These are phyloP conservation scores for Campoplex capitator DNA, from an alignment of 2,888 invertebrate species.

Conservation along the genomic window DNA sequence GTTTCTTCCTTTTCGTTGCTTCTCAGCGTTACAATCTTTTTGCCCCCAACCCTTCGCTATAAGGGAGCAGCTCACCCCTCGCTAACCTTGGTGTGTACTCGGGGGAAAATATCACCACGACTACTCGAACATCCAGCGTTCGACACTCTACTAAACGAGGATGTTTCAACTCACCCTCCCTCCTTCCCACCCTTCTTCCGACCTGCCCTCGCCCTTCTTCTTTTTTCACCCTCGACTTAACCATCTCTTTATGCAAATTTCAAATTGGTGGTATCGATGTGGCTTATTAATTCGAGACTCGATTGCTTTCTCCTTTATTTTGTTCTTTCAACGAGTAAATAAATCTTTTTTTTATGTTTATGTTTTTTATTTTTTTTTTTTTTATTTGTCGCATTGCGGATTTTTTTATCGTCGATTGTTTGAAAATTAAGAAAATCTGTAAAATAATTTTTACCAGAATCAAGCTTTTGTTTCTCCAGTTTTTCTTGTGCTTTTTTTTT, in stretches of 20 bases:
- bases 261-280: background rate
- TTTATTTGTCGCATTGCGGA: background rate
- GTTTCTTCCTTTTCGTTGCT: conserved; percentile 23
- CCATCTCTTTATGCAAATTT: conserved; percentile 2
- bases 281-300: background rate
- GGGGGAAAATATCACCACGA: conserved; percentile 30
- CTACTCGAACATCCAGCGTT: conserved; percentile 27
- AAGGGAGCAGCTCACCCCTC: conserved; percentile 31
- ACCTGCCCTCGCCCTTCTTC: background rate
- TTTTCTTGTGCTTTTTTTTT: background rate
- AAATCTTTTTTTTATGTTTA: background rate
- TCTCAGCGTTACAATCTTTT: conserved; percentile 30
- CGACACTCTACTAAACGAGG: conserved; percentile 56
- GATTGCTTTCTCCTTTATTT: background rate
- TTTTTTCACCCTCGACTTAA: conserved; percentile 5
- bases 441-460: background rate
- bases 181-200: background rate
- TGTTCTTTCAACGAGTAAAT: background rate
- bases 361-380: background rate
- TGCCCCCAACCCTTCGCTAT: conserved; percentile 1
- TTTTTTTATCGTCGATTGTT: background rate
- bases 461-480: no score
- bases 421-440: background rate
- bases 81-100: conserved; percentile 38
- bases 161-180: conserved; percentile 49